Conservation (phyloP, 1,140 invertebrate genomes). For the Cydia splendana region DNA sequence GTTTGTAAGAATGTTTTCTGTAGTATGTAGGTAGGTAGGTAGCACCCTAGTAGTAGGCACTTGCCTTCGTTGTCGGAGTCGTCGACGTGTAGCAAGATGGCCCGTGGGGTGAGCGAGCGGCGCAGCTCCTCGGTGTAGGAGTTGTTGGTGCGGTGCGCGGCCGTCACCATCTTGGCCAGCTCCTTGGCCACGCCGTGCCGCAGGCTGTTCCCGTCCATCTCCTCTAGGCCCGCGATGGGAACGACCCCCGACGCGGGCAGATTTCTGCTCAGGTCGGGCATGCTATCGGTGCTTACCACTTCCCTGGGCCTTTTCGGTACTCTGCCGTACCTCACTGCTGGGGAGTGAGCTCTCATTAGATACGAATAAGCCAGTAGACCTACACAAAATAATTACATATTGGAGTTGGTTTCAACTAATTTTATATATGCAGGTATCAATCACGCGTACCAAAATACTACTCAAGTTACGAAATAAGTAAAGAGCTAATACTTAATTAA, state of each 20-base stretch:
- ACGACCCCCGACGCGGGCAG: slow-evolving; percentile 45
- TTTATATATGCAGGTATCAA: not conserved
- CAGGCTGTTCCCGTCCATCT: slow-evolving; percentile 63
- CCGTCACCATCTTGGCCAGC: slow-evolving; percentile 92
- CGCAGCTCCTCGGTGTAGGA: slow-evolving; percentile 94
- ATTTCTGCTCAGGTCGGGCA: slow-evolving; percentile 53
- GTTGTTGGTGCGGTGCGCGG: slow-evolving; percentile 94
- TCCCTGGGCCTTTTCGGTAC: slow-evolving; percentile 96
- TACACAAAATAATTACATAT: slow-evolving; percentile 5
- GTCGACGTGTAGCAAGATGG: slow-evolving; percentile 61
- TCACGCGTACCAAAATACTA: not conserved
- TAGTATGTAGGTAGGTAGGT: not conserved
- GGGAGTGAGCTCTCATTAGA: slow-evolving; percentile 43
- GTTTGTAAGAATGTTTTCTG: not conserved
- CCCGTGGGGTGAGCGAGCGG: slow-evolving; percentile 82
- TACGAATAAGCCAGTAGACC: slow-evolving; percentile 6
- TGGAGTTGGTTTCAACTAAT: not conserved
- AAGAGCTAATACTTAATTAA: not conserved
- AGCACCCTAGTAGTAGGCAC: slow-evolving; percentile 20
- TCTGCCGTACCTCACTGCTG: slow-evolving; percentile 97
- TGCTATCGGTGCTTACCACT: slow-evolving; percentile 48
- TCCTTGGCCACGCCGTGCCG: slow-evolving; percentile 86
- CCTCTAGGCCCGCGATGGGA: slow-evolving; percentile 49
- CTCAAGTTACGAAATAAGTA: not conserved
- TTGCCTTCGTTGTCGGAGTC: slow-evolving; percentile 70